Evolutionary conservation across 2,113 vertebrate species (phyloP).

Genomic region (Heterocephalus glaber): DNA sequence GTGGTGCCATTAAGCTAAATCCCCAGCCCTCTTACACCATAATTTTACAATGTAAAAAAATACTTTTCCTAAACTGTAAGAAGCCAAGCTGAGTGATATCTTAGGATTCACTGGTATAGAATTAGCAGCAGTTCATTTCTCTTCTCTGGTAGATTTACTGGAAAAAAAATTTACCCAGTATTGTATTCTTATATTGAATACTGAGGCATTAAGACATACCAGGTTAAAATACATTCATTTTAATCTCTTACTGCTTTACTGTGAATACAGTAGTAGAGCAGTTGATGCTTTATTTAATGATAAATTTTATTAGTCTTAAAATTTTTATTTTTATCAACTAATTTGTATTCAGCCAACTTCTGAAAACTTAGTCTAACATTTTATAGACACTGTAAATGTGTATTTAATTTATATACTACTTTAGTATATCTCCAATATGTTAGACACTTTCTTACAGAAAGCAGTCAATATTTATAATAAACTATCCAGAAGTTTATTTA

Average conservation of each 20-base stretch:
- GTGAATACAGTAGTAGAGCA: neutral
- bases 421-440: constrained; percentile 24
- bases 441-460: neutral
- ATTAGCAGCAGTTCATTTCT: constrained; percentile 10
- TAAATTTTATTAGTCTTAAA: constrained; percentile 37
- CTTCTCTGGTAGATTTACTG: neutral
- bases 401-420: constrained; percentile 53
- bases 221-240: constrained; percentile 46
- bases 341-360: neutral
- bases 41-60: constrained; percentile 5
- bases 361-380: constrained; percentile 45
- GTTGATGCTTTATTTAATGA: constrained; percentile 3
- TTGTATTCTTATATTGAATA: neutral
- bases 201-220: neutral
- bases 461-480: neutral
- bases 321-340: constrained; percentile 18
- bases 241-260: constrained; percentile 26
- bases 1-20: no score
- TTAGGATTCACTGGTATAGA: neutral
- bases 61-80: constrained; percentile 3
- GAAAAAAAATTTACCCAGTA: neutral
- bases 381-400: neutral
- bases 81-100: neutral
- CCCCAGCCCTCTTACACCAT: no score
- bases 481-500: constrained; percentile 24